Base-by-base conservation (phyloP, 2,888 invertebrate genomes). In the Papilio protenor region DNA sequence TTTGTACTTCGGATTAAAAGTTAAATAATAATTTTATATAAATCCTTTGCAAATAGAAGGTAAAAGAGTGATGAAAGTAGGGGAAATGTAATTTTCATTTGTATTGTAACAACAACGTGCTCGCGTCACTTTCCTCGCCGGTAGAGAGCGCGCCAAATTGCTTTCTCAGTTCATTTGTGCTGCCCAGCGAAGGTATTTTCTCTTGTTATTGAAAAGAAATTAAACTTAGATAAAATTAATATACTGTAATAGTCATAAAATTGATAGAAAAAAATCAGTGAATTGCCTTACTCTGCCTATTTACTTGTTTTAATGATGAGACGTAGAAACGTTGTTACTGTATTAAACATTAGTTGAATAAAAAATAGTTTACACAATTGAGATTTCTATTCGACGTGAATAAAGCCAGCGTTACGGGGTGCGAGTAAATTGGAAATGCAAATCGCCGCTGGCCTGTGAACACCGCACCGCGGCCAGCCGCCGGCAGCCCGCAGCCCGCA, bases 361-460 rank as follows among this genome's bases (percentile, higher is more conserved):
- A 57, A 57, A 52, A 55, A 66, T 66, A 66, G 66, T 3, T 33
- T 10, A 66, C 4, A 66, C 66, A 40, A 66, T 66, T 66, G 16
- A 66, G 66, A 66, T 66, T 40, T 66, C 66, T 66, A 66, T 66
- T 66, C 40, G 6, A 40, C 1, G 40, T n/a, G 40, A 66, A 66
- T 40, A 66, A 64, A 64, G 61, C 18, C 33, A 33, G 27, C 18
- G 61, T 33, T 64, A 18, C 18, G 0, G 61, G 27, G 16, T 18
- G 33, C 64, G 18, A 40, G 33, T 64, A 64, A 66, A 66, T 40
- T 66, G 66, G 66, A 66, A 66, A 66, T 66, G 66, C 66, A 66
- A 66, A 66, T 66, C 18, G 66, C n/a, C 40, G 40, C n/a, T 40
- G n/a, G 18, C 66, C 66, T n/a, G 66, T 66, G 66, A 66, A 66